Base-by-base conservation (phyloP, 2,797 vertebrate genomes). In the Pseudotriccus pelzelni region DNA sequence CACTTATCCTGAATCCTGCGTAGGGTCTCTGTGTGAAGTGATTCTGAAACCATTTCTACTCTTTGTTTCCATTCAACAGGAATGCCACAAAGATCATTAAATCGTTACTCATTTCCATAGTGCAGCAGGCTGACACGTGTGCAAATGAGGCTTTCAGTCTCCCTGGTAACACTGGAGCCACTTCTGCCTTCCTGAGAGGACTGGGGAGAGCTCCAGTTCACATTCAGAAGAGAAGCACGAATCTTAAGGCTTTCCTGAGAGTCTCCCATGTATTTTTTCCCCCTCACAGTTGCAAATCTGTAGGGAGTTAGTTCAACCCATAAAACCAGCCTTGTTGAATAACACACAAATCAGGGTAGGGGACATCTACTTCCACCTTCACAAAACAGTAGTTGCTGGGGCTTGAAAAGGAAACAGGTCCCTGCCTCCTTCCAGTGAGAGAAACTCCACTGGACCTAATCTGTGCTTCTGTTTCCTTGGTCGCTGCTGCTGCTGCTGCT, bases 71-170 rank as follows among this genome's bases (percentile, higher is more conserved):
- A 37, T 77, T 83, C 73, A 60, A 30, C 68, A 32, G 39, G 64
- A 89, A 46, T 89, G 68, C 52, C 53, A 84, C 41, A 24, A 56
- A 70, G 60, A 59, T 91, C 68, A 56, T 92, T 70, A 95, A 91
- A 74, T 91, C 1, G 0, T 77, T 87, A 28, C 64, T 87, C n/a
- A 92, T 94, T 94, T 91, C 76, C 2, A 0, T 39, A 49, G 76
- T 32, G 37, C 59, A 87, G 81, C 60, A 69, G 63, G 41, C 82
- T 94, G 60, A 74, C 92, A 91, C 44, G 3, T 58, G 70, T 93
- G 82, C 68, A 92, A 74, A 83, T 94, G 7, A 84, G 62, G 27
- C 79, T 92, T 87, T 79, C 24, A 5, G 68, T 91, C 75, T 83
- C 82, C 73, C 44, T 85, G 72, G 87, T 83, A 94, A 89, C 79